Percentiles rank a stretch among this genome's conserved stretches.
phyloP scores from a whole-genome alignment of 2,888 invertebrate species.

The Phania funesta region DNA sequence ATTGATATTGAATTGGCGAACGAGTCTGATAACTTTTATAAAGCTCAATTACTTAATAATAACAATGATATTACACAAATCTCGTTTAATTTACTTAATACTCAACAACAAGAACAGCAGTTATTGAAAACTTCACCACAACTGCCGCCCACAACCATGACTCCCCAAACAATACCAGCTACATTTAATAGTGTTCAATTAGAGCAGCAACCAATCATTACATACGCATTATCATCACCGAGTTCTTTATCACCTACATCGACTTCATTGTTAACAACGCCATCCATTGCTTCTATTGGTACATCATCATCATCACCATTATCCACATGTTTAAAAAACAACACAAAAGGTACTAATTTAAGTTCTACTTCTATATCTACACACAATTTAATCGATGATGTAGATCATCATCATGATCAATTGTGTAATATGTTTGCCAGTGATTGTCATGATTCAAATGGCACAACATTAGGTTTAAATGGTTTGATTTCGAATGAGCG shows the following conservation, averaged over 20 bases:
- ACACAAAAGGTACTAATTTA: conserved; percentile 31
- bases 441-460: conserved; percentile 39
- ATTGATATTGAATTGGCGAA: conserved; percentile 53
- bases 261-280: conserved; percentile 2
- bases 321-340: conserved; percentile 15
- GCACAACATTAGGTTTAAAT: conserved; percentile 44
- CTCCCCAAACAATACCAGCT: conserved; percentile 18
- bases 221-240: neutral
- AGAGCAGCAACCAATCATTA: neutral
- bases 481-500: conserved; percentile 25
- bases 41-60: conserved; percentile 66
- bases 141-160: neutral
- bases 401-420: conserved; percentile 17
- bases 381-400: conserved; percentile 7
- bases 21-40: conserved; percentile 60
- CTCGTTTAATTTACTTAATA: conserved; percentile 66
- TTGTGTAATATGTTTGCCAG: conserved; percentile 35
- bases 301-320: conserved; percentile 7
- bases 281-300: neutral
- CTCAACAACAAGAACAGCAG: conserved; percentile 37
- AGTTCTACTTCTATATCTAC: conserved; percentile 18
- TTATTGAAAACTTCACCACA: neutral
- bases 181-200: neutral
- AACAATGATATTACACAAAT: conserved; percentile 66
- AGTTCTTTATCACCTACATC: neutral